Base-by-base conservation (phyloP, 2,797 vertebrate genomes). In the Hemibagrus guttatus region DNA sequence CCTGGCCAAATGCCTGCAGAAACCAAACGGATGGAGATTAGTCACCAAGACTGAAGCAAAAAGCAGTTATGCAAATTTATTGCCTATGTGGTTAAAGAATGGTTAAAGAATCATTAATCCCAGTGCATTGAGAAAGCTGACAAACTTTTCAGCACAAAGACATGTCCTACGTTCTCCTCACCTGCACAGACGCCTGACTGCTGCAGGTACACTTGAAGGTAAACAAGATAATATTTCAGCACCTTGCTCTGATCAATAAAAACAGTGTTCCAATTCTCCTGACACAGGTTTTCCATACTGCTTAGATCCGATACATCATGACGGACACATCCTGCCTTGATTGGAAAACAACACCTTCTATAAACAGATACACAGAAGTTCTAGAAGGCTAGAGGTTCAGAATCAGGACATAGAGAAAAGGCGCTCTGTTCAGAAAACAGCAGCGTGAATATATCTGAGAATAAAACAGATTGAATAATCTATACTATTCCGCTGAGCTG, bases 1-100 rank as follows among this genome's bases (percentile, higher is more conserved):
- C 98, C 90, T 99, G 98, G 72, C 98, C 97, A 52, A 99, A 99
- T 0, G 98, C 98, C 98, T 99, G 93, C 1, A 74, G 84, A 83
- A 81, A 17, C 2, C 21, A 76, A 1, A 84, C 89, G 49, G 87
- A 83, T 86, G 49, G 58, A 85, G 54, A 85, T 52, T 39, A 66
- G 31, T 16, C 16, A 69, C 14, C 21, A 42, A 61, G 21, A 23
- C 58, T 61, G 35, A 66, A 23, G 80, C 35, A 31, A 78, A 64
- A 35, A 3, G 2, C 12, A 9, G 21, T 42, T 80, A 61, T 2
- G 1, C 8, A 11, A 56, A 35, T 19, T 28, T 54, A 28, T 81
- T 85, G 13, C 21, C 46, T 9, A 2, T 35, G 13, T 74, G 21
- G 61, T n/a, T 68, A 4, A 4, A 4, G 23, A 2, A 26, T 52